Percentiles rank a stretch among this genome's conserved stretches.
Conservation (phyloP, 2,888 invertebrate species). For the Prenolepis imparis region DNA sequence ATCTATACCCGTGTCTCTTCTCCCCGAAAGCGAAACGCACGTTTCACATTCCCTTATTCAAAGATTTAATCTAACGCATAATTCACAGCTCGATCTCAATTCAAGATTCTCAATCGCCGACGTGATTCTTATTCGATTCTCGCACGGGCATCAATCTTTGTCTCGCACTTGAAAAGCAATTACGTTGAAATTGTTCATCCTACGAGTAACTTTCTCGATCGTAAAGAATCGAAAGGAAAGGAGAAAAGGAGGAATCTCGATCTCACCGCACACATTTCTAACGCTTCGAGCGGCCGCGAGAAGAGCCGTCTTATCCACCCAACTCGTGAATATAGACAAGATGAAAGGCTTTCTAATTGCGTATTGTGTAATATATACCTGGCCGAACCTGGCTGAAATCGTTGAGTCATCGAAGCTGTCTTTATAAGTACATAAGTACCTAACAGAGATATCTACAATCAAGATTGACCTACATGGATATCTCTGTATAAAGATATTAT, state of each 20-base stretch:
- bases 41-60: not conserved
- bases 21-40: not conserved
- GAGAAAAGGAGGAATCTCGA: slow-evolving; percentile 22
- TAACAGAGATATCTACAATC: slow-evolving; percentile 24
- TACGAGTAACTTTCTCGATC: slow-evolving; percentile 53
- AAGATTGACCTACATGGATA: slow-evolving; percentile 37
- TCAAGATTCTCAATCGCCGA: slow-evolving; percentile 34
- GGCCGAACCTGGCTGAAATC: slow-evolving; percentile 6
- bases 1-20: not conserved
- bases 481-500: slow-evolving; percentile 16
- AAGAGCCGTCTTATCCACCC: slow-evolving; percentile 15
- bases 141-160: slow-evolving; percentile 35
- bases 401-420: not conserved
- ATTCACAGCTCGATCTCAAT: slow-evolving; percentile 50
- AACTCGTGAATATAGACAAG: slow-evolving; percentile 33
- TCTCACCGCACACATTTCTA: slow-evolving; percentile 33
- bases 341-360: slow-evolving; percentile 44
- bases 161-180: slow-evolving; percentile 59
- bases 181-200: slow-evolving; percentile 61
- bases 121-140: slow-evolving; percentile 59
- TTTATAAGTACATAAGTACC: not conserved
- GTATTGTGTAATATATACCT: slow-evolving; percentile 25
- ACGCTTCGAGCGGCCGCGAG: slow-evolving; percentile 28
- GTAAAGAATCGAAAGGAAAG: slow-evolving; percentile 25
- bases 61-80: slow-evolving; percentile 46